Conservation (phyloP, 2,113 vertebrate genomes). For the Sturnira hondurensis region DNA sequence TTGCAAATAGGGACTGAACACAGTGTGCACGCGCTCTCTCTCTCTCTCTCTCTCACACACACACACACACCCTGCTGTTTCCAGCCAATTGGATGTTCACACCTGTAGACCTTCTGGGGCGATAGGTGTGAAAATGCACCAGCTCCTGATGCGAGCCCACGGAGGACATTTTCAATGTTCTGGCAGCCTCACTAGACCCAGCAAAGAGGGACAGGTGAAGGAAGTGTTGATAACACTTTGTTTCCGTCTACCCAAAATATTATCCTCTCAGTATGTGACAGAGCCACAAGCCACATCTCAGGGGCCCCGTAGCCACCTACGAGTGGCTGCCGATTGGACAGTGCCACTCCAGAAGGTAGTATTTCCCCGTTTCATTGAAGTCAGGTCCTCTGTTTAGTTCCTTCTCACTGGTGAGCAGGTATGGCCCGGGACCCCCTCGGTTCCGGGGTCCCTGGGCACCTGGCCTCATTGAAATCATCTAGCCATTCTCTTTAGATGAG, state of each 20-base stretch:
- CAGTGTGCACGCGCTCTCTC: rapidly evolving
- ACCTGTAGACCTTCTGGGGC: neutral
- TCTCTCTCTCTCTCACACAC: no score
- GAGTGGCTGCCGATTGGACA: neutral
- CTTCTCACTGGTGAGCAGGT: neutral
- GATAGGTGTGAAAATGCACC: neutral
- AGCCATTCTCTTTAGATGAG: neutral
- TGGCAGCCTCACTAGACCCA: neutral
- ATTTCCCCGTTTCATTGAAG: neutral
- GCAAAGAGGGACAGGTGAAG: neutral
- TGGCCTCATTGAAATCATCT: neutral
- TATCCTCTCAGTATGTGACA: neutral
- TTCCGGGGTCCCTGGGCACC: neutral
- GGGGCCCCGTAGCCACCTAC: neutral
- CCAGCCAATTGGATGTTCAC: neutral
- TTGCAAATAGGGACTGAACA: neutral
- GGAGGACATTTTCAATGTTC: neutral
- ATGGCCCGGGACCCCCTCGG: neutral
- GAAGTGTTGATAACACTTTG: neutral
- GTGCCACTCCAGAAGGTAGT: neutral
- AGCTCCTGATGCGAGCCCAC: neutral
- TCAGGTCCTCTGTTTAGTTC: neutral
- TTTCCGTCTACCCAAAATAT: neutral
- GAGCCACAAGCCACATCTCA: neutral
- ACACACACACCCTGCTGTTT: neutral